phyloP scores from a whole-genome alignment of 2,888 invertebrate species.

The Rhimphoctona megacephalus region DNA sequence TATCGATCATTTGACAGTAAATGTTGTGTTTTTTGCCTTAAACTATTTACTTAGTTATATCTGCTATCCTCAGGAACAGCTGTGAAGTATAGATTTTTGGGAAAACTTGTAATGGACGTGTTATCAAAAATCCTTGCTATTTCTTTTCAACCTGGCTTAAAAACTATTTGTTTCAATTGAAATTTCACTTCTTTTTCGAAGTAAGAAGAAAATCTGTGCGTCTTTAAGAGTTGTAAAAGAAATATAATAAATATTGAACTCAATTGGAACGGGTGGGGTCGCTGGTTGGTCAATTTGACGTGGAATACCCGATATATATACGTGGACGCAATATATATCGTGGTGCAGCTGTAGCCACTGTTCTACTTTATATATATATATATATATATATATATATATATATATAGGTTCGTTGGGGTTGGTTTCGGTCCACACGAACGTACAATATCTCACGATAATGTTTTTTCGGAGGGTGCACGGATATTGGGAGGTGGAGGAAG shows the following conservation, averaged over 20 bases:
- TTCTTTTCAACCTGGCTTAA: background rate
- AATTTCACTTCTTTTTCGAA: background rate
- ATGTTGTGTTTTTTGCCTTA: background rate
- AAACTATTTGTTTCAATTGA: background rate
- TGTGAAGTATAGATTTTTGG: background rate
- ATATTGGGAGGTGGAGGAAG: slow-evolving; percentile 20
- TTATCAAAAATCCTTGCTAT: background rate
- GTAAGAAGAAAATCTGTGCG: background rate
- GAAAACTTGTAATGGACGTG: background rate
- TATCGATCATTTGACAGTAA: slow-evolving; percentile 4
- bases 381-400: slow-evolving; percentile 8
- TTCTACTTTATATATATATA: slow-evolving; percentile 9
- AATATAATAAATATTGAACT: background rate
- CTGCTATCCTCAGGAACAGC: background rate
- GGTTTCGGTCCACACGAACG: slow-evolving; percentile 65
- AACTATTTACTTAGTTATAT: background rate
- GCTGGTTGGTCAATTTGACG: background rate
- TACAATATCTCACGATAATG: slow-evolving; percentile 70
- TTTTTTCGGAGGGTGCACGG: slow-evolving; percentile 34
- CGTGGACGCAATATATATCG: background rate
- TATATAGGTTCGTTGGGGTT: slow-evolving; percentile 45
- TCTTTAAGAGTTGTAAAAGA: background rate
- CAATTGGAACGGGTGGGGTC: background rate
- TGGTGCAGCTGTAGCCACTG: slow-evolving; percentile 37
- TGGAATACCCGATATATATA: slow-evolving; percentile 4